phyloP scores from a whole-genome alignment of 1,140 invertebrate species.

The Hesperophylax magnus region DNA sequence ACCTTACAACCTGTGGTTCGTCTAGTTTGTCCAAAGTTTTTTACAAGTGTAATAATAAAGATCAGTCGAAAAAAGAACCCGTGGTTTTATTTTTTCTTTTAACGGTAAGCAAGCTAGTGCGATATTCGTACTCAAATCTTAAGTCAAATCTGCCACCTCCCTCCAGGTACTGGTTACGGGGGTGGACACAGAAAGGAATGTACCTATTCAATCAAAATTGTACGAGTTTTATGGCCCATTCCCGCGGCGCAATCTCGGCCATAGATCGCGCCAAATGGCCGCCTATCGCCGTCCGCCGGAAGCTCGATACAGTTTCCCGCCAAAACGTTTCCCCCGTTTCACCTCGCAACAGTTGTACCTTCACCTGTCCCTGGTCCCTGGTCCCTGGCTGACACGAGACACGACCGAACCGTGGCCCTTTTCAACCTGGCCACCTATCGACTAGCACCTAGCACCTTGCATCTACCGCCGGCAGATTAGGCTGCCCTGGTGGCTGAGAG shows the following conservation, averaged over 20 bases:
- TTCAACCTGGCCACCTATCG: no score
- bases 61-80: no score
- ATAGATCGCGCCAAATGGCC: conserved; percentile 54
- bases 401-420: no score
- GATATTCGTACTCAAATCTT: conserved; percentile 1
- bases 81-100: no score
- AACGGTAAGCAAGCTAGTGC: no score
- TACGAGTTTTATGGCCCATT: conserved; percentile 56
- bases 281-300: conserved; percentile 51
- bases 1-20: no score
- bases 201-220: conserved; percentile 57
- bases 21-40: no score
- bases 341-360: conserved; percentile 35
- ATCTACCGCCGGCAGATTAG: not conserved
- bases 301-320: conserved; percentile 47
- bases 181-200: conserved; percentile 24
- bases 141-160: conserved; percentile 22
- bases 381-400: not conserved
- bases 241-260: conserved; percentile 47
- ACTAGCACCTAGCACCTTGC: no score
- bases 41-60: no score
- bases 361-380: not conserved
- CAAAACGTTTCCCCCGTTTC: conserved; percentile 43
- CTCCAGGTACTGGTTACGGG: not conserved
- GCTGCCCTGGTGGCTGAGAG: not conserved